Conservation (phyloP, 2,113 vertebrate genomes). For the Centropristis striata region DNA sequence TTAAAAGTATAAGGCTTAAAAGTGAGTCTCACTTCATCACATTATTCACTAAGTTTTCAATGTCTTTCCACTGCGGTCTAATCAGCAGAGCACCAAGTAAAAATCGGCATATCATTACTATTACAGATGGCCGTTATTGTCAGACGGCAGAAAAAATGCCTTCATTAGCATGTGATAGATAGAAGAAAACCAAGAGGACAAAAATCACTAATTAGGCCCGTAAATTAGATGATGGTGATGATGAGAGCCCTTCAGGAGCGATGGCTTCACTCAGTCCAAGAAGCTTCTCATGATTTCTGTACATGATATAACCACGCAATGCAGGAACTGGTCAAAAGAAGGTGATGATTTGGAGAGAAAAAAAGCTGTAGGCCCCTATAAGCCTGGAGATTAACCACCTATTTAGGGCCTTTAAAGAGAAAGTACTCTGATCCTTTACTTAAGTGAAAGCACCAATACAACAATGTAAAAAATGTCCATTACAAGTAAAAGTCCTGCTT, state of each 20-base stretch:
- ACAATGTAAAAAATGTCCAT: neutral
- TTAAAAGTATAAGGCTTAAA: neutral
- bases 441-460: neutral
- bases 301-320: neutral
- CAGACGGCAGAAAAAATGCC: constrained; percentile 88
- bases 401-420: neutral
- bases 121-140: constrained; percentile 92
- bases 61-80: constrained; percentile 39
- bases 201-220: constrained; percentile 98
- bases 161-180: constrained; percentile 94
- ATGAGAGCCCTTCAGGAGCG: constrained; percentile 89
- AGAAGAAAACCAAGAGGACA: constrained; percentile 92
- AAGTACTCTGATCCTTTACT: neutral
- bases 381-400: neutral
- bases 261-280: constrained; percentile 79
- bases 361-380: neutral
- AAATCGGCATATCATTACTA: constrained; percentile 62
- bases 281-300: constrained; percentile 70
- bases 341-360: neutral
- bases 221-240: constrained; percentile 80
- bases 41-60: constrained; percentile 36
- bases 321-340: constrained; percentile 7
- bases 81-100: constrained; percentile 60
- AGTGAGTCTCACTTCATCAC: constrained; percentile 6
- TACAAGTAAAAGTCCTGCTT: neutral